Base-by-base conservation (phyloP, 2,888 invertebrate genomes). In the Morpho deidamia region DNA sequence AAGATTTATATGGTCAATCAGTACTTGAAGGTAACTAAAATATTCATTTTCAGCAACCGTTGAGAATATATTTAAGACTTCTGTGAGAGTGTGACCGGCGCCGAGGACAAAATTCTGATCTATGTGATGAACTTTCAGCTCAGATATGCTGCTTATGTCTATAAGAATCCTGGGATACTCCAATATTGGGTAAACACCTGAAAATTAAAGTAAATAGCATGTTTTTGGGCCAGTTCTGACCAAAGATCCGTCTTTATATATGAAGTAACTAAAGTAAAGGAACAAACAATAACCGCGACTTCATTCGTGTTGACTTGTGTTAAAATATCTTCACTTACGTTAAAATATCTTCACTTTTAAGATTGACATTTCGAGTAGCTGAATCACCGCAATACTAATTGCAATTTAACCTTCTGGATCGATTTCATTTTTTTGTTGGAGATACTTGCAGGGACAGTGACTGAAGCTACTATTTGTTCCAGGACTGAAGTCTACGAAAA, bases 1-100 rank as follows among this genome's bases (percentile, higher is more conserved):
- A 46, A 93, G 73, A 67, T 93, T 91, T 45, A 95, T 78, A 70
- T 95, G 95, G 39, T 92, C 86, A 23, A 90, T 91, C 38, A 95
- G 73, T 53, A 90, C 86, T 9, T 81, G 72, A 44, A 93, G 77
- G 73, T 95, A 93, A 7, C 81, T 74, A 69, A 93, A 95, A 11
- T 91, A 89, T 0, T 78, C 70, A 7, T 69, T 58, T 7, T 68
- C 64, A 0, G 85, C 70, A 1, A 83, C 59, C 11, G 67, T 63
- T 32, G 78, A 68, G 49, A 92, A 91, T 8, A 91, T 62, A 0
- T 89, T 78, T 78, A 92, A 91, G 0, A 91, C 70, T 44, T 91
- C 83, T 0, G 91, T 90, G n/a, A 94, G 68, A 0, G 91, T 90
- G 12, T 90, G 84, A 33, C 91, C 92, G n/a, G 91, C 92, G 2